Percentiles rank a stretch among this genome's conserved stretches.
phyloP scores from a whole-genome alignment of 2,113 vertebrate species.

The Condylura cristata region DNA sequence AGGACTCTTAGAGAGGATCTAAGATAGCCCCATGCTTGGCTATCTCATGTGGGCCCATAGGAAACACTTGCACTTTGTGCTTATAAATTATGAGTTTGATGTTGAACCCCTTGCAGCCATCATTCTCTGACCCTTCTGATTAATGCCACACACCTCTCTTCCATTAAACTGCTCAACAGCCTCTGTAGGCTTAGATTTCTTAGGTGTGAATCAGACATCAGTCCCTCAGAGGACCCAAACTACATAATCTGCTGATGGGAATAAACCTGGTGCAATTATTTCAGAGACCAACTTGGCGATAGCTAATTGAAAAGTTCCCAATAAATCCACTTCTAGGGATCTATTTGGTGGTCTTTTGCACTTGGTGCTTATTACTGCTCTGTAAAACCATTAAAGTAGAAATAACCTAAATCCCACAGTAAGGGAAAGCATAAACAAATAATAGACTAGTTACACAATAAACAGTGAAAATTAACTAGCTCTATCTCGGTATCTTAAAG shows the following conservation, averaged over 20 bases:
- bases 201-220: neutral
- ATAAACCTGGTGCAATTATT: neutral
- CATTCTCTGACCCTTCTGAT: neutral
- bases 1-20: neutral
- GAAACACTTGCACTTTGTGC: neutral
- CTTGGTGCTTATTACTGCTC: neutral
- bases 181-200: conserved; percentile 18
- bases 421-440: neutral
- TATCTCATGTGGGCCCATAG: neutral
- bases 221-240: neutral
- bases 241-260: neutral
- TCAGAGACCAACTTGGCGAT: conserved; percentile 2
- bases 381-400: neutral
- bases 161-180: neutral
- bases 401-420: neutral
- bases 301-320: conserved; percentile 7
- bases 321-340: neutral
- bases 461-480: conserved; percentile 33
- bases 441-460: neutral
- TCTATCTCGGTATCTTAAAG: conserved; percentile 9
- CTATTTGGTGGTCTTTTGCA: neutral
- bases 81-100: neutral
- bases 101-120: neutral
- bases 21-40: neutral
- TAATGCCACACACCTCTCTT: neutral